These are phyloP conservation scores for Coendou prehensilis DNA, from an alignment of 2,797 vertebrate species.

Conservation along the genomic window DNA sequence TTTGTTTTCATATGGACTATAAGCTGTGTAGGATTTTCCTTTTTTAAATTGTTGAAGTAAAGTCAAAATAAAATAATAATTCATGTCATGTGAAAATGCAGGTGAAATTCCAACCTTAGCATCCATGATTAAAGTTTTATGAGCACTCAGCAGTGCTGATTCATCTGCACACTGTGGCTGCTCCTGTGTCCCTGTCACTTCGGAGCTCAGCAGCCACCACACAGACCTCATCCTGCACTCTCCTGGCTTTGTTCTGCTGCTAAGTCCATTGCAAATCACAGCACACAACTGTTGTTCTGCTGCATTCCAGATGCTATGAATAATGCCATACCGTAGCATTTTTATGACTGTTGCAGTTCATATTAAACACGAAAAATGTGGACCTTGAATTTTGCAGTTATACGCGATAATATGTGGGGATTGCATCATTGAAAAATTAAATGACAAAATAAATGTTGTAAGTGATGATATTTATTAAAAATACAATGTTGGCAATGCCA, in stretches of 20 bases:
- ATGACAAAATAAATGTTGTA: slow-evolving; percentile 2
- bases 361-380: background rate
- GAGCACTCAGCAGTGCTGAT: background rate
- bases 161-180: background rate
- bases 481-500: background rate
- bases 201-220: background rate
- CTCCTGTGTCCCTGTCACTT: background rate
- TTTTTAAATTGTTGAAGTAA: background rate
- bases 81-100: background rate
- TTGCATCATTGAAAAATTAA: slow-evolving; percentile 32
- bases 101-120: background rate
- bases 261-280: background rate
- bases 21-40: background rate
- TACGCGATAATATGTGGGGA: background rate
- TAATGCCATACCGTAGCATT: background rate
- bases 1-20: background rate
- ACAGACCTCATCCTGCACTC: background rate
- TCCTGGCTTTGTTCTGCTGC: background rate
- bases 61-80: background rate
- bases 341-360: background rate
- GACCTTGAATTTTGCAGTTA: background rate
- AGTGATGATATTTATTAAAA: background rate
- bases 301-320: background rate
- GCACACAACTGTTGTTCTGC: background rate
- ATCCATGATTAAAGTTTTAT: background rate